A percentile compares a stretch with the other conserved stretches of the same genome.
These are phyloP conservation scores for Solea solea DNA, from an alignment of 2,113 vertebrate genomes.

Conservation along the genomic window DNA sequence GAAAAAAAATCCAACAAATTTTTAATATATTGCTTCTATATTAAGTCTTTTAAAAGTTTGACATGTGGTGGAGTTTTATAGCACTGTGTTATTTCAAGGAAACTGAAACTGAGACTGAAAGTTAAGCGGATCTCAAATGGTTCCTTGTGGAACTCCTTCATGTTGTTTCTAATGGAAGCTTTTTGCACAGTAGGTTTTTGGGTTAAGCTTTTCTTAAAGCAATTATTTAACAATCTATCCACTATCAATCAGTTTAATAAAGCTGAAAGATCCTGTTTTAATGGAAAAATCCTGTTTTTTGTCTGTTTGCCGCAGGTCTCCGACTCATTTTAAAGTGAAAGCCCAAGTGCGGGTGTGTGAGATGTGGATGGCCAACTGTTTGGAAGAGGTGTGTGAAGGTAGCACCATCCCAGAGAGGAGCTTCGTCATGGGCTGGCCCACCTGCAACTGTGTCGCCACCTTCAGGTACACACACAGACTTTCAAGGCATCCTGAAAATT, in stretches of 20 bases:
- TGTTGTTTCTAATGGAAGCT: neutral
- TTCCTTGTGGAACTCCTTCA: constrained; percentile 22
- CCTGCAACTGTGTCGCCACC: constrained; percentile 92
- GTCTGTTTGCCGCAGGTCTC: constrained; percentile 66
- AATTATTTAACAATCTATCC: no score
- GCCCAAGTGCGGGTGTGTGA: constrained; percentile 86
- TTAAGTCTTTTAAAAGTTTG: constrained; percentile 9
- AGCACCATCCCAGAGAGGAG: constrained; percentile 85
- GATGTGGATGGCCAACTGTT: constrained; percentile 93
- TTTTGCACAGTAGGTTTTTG: neutral
- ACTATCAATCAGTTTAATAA: no score
- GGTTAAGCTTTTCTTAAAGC: no score
- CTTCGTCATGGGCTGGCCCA: constrained; percentile 97
- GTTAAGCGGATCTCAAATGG: neutral
- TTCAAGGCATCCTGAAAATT: no score
- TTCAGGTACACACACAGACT: constrained; percentile 85
- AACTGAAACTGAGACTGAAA: neutral
- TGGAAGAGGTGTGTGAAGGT: constrained; percentile 93
- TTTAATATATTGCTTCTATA: constrained; percentile 39
- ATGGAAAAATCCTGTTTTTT: neutral
- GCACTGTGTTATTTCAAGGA: constrained; percentile 7
- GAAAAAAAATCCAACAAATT: constrained; percentile 13
- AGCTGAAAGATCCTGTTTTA: no score
- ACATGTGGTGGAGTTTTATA: constrained; percentile 9
- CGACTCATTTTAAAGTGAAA: constrained; percentile 88